Evolutionary conservation across 2,797 vertebrate genomes (phyloP).

Genomic region (Crypturellus tataupa): DNA sequence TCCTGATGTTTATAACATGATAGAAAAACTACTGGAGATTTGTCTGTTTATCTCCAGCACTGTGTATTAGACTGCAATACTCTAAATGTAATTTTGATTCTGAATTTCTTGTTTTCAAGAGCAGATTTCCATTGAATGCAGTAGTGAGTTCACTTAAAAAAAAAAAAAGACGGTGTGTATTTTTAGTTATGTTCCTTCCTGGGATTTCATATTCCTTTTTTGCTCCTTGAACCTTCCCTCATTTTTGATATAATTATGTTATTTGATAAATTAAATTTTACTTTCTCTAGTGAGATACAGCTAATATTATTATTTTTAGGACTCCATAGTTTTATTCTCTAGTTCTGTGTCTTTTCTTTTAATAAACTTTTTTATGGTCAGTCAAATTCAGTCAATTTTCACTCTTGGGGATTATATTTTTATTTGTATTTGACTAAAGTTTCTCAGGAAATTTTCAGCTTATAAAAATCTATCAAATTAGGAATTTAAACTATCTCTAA

Average conservation of each 20-base stretch:
- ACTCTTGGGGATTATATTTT: neutral
- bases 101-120: neutral
- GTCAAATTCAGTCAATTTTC: neutral
- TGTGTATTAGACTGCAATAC: neutral
- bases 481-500: neutral
- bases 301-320: neutral
- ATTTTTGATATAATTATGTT: neutral
- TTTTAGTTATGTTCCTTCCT: neutral
- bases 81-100: neutral
- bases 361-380: neutral
- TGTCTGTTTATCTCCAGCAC: neutral
- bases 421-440: neutral
- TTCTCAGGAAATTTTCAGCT: neutral
- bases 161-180: neutral
- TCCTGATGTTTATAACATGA: neutral
- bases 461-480: neutral
- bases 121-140: neutral
- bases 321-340: neutral
- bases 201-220: neutral
- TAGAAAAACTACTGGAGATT: neutral
- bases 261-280: slow-evolving; percentile 22
- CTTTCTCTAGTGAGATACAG: neutral
- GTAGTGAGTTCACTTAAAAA: neutral
- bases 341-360: neutral
- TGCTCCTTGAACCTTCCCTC: neutral